Percentiles rank a stretch among this genome's conserved stretches.
Conservation (phyloP, 2,888 invertebrate genomes). For the Leptinotarsa tumamoca region DNA sequence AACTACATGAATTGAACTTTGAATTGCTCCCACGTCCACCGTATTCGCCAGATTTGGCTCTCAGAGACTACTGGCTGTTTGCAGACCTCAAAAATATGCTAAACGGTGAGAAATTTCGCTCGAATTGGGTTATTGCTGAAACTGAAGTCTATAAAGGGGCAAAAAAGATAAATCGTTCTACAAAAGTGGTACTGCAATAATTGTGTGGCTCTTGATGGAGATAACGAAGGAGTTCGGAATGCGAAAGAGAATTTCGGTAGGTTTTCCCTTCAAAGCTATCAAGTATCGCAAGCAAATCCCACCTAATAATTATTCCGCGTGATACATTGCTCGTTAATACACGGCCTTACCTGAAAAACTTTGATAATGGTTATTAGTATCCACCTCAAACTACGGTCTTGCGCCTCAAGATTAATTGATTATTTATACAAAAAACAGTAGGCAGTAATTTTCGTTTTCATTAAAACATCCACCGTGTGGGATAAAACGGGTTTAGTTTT, state of each 20-base stretch:
- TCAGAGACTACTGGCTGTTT: too few relatives aligned
- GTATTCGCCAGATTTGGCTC: too few relatives aligned
- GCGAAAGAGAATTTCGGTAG: background rate
- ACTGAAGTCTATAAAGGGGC: too few relatives aligned
- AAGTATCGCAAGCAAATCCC: background rate
- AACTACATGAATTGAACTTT: too few relatives aligned
- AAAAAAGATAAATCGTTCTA: too few relatives aligned
- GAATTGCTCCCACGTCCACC: too few relatives aligned
- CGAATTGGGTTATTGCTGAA: too few relatives aligned
- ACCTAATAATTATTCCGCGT: background rate
- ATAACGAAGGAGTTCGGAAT: too few relatives aligned
- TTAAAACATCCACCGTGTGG: slow-evolving; percentile 29
- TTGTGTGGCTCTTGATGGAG: background rate
- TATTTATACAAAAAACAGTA: slow-evolving; percentile 31
- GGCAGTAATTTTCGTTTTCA: slow-evolving; percentile 32
- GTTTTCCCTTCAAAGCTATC: background rate
- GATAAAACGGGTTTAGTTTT: slow-evolving; percentile 25
- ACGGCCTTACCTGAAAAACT: background rate
- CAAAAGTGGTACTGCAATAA: background rate
- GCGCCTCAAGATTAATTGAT: slow-evolving; percentile 28
- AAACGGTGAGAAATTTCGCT: too few relatives aligned
- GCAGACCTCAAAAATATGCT: too few relatives aligned
- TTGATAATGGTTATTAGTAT: slow-evolving; percentile 23
- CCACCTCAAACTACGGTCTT: slow-evolving; percentile 3
- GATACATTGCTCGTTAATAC: background rate